phyloP scores from a whole-genome alignment of 2,113 vertebrate genomes.

The Brachypteracias leptosomus region DNA sequence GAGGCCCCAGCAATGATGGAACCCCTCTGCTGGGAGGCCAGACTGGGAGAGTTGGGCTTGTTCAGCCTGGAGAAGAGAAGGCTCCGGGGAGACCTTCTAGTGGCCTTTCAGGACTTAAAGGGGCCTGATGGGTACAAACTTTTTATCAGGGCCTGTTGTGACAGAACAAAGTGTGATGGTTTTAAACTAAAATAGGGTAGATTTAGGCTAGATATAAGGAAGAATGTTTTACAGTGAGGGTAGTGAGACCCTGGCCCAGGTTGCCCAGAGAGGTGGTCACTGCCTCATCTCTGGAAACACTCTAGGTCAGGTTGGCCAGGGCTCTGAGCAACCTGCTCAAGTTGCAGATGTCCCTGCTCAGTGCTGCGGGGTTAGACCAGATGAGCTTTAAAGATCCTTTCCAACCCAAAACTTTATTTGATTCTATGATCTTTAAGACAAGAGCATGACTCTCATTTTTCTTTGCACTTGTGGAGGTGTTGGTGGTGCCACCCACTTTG shows the following conservation, averaged over 20 bases:
- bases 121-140: not conserved
- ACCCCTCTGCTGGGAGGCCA: not conserved
- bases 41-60: not conserved
- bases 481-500: not conserved
- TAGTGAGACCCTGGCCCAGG: not conserved
- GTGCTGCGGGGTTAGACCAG: not conserved
- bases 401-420: not conserved
- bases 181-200: not conserved
- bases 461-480: not conserved
- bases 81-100: not conserved
- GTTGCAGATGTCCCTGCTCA: not conserved
- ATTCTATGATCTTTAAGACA: not conserved
- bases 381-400: not conserved
- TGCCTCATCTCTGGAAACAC: not conserved
- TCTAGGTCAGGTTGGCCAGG: not conserved
- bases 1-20: not conserved
- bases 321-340: not conserved
- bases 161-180: not conserved
- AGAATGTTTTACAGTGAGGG: too few relatives aligned
- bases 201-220: too few relatives aligned
- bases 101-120: not conserved
- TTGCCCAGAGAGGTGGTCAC: not conserved
- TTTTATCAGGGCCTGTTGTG: not conserved
- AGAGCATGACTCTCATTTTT: not conserved
- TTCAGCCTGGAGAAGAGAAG: not conserved